Evolutionary conservation across 2,113 vertebrate species (phyloP), one percentile per base, ranked within the genome.

Genomic region (Porphyrio hochstetteri): DNA sequence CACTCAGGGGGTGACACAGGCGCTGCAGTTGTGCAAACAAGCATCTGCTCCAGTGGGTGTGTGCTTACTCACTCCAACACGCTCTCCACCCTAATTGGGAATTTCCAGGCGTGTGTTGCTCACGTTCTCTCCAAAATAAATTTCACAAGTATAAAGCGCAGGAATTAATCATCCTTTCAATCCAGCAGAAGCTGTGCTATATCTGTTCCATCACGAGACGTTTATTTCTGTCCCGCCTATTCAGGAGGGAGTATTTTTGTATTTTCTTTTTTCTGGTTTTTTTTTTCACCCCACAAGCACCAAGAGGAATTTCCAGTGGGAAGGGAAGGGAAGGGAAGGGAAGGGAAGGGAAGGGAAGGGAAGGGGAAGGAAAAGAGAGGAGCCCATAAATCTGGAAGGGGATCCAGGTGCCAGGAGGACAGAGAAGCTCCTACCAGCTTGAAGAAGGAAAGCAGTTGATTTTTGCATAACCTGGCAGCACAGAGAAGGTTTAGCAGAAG

Each of bases 111-210:
- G 78, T 82, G 91, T 48, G 64, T 93, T 90, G 96, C 95, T 96
- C 95, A 93, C 16, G 9, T 40, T 96, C 88, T 85, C 91, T 97
- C 90, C 86, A 95, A 97, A 97, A 97, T 97, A 97, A 95, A 97
- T 97, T 95, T 84, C 91, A 6, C 56, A 96, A 94, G 94, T 70
- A 88, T 72, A 95, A 93, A 96, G 76, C 74, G 79, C 13, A 25
- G 92, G 83, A 96, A 91, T 98, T 97, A 97, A 96, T 98, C 97
- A 97, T 96, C 92, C 38, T 79, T 91, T 93, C 82, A 89, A 93
- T 85, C 88, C 60, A 65, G 64, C 46, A 83, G 87, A 89, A 93
- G 94, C 72, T 94, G 88, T 50, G 84, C 90, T 97, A 63, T 84
- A 83, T 93, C 89, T 84, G 94, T 82, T 80, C 85, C 74, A 75